A percentile compares a stretch with the other conserved stretches of the same genome.
phyloP scores from a whole-genome alignment of 2,113 vertebrate species.

The Otus sunia region DNA sequence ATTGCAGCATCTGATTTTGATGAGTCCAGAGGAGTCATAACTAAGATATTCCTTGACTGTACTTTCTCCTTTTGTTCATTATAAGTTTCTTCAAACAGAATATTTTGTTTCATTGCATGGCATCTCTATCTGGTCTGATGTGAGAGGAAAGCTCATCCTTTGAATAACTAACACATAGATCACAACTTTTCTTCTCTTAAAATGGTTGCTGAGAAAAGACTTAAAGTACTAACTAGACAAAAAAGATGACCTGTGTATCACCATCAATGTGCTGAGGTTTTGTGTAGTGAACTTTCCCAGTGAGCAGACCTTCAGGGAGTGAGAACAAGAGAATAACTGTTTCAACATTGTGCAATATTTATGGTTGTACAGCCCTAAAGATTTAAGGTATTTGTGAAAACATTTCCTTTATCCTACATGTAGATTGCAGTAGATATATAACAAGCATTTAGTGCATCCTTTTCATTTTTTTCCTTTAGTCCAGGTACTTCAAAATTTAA shows the following conservation, averaged over 20 bases:
- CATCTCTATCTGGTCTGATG: neutral
- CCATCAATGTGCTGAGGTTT: neutral
- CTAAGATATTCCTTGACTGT: neutral
- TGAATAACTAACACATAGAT: neutral
- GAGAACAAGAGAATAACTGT: neutral
- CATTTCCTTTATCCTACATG: fast-evolving
- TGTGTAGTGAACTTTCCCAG: neutral
- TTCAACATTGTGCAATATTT: neutral
- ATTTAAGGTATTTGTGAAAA: neutral
- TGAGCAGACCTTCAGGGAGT: neutral
- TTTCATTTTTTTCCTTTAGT: neutral
- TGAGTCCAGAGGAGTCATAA: neutral
- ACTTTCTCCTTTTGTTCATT: neutral
- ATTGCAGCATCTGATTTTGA: neutral
- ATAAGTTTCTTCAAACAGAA: neutral
- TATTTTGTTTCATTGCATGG: neutral
- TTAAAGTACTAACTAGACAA: neutral
- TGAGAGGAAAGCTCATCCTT: neutral
- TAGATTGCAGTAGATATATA: neutral
- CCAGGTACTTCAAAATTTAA: neutral
- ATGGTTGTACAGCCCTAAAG: neutral
- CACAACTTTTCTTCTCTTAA: neutral
- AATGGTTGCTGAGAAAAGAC: neutral
- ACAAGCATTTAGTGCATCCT: neutral
- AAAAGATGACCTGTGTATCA: fast-evolving